Conservation (phyloP, 2,797 vertebrate genomes). For the Nyctibius grandis region DNA sequence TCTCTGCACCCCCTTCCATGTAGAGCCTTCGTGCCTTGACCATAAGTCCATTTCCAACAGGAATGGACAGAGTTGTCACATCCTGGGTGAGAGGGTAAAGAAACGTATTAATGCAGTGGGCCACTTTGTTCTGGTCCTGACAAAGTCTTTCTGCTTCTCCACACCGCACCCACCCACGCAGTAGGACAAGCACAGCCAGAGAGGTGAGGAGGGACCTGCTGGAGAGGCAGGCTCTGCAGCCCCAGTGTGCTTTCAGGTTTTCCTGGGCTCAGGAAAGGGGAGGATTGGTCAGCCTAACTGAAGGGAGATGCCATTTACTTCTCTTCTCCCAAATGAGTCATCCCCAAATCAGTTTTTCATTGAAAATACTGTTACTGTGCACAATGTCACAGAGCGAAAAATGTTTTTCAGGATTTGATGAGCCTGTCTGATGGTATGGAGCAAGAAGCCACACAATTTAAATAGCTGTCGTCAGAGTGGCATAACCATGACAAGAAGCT, state of each 20-base stretch:
- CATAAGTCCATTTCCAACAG: accelerated
- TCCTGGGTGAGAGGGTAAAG: background rate
- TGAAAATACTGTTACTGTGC: background rate
- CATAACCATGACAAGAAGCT: background rate
- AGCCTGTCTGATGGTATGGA: background rate
- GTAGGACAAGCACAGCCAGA: background rate
- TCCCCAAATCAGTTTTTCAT: background rate
- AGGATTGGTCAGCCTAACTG: background rate
- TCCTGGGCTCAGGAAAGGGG: background rate
- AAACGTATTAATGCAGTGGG: background rate
- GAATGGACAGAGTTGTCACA: background rate
- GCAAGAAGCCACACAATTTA: background rate
- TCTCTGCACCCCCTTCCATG: background rate
- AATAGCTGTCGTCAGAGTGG: background rate
- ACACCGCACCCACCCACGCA: accelerated
- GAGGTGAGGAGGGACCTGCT: background rate
- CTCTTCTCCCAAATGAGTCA: background rate
- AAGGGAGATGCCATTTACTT: background rate
- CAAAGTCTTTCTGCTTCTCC: background rate
- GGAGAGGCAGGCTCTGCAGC: background rate
- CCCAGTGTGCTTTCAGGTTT: accelerated
- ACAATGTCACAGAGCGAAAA: background rate
- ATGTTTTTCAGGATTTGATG: background rate
- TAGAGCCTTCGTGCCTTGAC: background rate
- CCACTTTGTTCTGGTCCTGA: background rate